Base-by-base conservation (phyloP, 2,888 invertebrate species). In the Agapostemon virescens region DNA sequence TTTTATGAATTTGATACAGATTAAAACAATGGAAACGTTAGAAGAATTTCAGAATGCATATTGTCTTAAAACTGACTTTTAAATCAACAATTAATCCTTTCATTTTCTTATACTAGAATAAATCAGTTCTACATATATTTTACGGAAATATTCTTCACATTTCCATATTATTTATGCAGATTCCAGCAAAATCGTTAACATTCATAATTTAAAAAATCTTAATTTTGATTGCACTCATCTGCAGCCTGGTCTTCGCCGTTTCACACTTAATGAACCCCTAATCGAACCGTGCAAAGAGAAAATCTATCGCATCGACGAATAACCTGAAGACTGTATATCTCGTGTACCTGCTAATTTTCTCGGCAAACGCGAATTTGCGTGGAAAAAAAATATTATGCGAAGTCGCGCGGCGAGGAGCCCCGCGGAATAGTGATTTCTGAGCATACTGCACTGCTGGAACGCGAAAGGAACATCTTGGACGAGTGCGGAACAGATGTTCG, bases 401-500 rank as follows among this genome's bases (percentile, higher is more conserved):
- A 58, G 66, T 77, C 42, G 66, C 74, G 66, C 61, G 45, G 49
- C 38, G 38, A 23, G 23, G 1, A 26, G 23, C 66, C 38, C 20
- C 63, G 69, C n/a, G 66, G 58, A 61, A 61, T 40, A 66, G 40
- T 36, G 49, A 70, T 78, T 71, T 40, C 33, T 26, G 64, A 40
- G 33, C 61, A 33, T 61, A 33, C 61, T 40, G 26, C 64, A 40
- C 66, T 23, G 26, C 38, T 49, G 49, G 49, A 49, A 49, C 49
- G 49, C n/a, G n/a, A 49, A 49, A 45, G 6, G 49, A 69, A 42
- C 52, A 66, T 74, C 74, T 74, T 64, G 70, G 30, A 67, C 38
- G 58, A 38, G 75, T 67, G 77, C 17, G 38, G 49, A 83, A 78
- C 84, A 83, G 78, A 78, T 84, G 84, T 83, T 70, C 20, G 52